Base-by-base conservation (phyloP, 2,113 vertebrate species). In the Osmerus eperlanus region DNA sequence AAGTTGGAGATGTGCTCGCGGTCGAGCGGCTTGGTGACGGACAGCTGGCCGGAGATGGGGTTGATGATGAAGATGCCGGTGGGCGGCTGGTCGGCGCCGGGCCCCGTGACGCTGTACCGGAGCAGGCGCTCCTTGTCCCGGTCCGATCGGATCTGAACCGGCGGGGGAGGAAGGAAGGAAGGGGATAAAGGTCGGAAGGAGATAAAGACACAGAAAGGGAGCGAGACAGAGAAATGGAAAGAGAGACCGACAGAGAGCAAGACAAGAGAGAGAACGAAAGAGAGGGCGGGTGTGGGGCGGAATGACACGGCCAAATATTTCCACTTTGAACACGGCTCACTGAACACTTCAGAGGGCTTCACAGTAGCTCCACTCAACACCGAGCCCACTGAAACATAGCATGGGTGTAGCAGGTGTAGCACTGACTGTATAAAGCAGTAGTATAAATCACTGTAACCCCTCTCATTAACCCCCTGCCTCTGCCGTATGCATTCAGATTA, bases 1-100 rank as follows among this genome's bases (percentile, higher is more conserved):
- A 98, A 99, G 78, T 94, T 94, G 82, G 96, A 93, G 87, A 98
- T 98, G 86, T 95, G 94, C 76, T 99, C 97, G 3, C 97, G 89
- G 90, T 98, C 97, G 84, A 99, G 90, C 59, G 96, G 96, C 83
- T 97, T 97, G 72, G 96, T 98, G 86, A 99, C 97, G 0, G 95
- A 96, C 82, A 99, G 92, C 87, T 97, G 93, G 73, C 97, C 97
- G 15, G 95, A 94, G 91, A 98, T 96, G 54, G 96, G 94, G 90
- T 94, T 96, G 90, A 99, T 99, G 86, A 97, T 97, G 89, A 97
- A 99, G 89, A 98, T 95, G 16, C 97, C 95, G 1, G 93, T 97
- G 0, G 97, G 97, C 76, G 95, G 95, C 74, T 98, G 97, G 91
- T 99, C 97, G 1, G 96, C 96, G 73, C 97, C 97, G 12, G 97